These are phyloP conservation scores for Agrotis exclamationis DNA, from an alignment of 2,888 invertebrate species.

Conservation along the genomic window DNA sequence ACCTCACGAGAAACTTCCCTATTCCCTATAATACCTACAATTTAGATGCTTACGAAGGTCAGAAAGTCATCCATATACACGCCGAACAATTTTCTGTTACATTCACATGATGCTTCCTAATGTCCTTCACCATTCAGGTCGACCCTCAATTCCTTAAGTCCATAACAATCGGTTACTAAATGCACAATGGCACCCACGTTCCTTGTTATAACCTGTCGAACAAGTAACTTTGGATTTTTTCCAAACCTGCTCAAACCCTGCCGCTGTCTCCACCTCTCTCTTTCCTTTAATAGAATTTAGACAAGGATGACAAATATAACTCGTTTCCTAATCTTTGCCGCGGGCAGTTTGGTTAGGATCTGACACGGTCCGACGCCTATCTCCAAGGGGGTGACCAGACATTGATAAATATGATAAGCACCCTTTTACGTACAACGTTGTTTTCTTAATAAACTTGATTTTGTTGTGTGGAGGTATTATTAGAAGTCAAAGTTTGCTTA, in stretches of 20 bases:
- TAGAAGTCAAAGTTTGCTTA: conserved; percentile 68
- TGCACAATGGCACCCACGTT: conserved; percentile 80
- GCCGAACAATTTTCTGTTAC: conserved; percentile 55
- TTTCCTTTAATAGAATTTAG: conserved; percentile 42
- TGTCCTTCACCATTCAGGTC: conserved; percentile 59
- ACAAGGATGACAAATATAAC: conserved; percentile 68
- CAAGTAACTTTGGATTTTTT: conserved; percentile 70
- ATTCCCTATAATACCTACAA: conserved; percentile 44
- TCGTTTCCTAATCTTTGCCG: conserved; percentile 83
- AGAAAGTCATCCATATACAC: conserved; percentile 50
- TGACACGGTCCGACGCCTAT: conserved; percentile 85
- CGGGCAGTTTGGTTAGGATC: conserved; percentile 85
- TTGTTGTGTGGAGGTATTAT: conserved; percentile 61
- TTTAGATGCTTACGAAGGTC: conserved; percentile 43
- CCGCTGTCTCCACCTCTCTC: conserved; percentile 58
- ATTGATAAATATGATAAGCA: conserved; percentile 79
- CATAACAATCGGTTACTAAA: conserved; percentile 72
- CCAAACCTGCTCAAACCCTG: conserved; percentile 76
- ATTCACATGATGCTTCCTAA: conserved; percentile 61
- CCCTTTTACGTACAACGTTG: conserved; percentile 69
- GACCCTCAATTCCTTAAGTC: conserved; percentile 67
- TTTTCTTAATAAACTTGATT: conserved; percentile 72
- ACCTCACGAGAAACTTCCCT: conserved; percentile 22
- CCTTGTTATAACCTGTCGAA: conserved; percentile 75
- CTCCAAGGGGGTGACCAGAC: conserved; percentile 78